Evolutionary conservation across 2,888 invertebrate species (phyloP).

Genomic region (Bedellia somnulentella): DNA sequence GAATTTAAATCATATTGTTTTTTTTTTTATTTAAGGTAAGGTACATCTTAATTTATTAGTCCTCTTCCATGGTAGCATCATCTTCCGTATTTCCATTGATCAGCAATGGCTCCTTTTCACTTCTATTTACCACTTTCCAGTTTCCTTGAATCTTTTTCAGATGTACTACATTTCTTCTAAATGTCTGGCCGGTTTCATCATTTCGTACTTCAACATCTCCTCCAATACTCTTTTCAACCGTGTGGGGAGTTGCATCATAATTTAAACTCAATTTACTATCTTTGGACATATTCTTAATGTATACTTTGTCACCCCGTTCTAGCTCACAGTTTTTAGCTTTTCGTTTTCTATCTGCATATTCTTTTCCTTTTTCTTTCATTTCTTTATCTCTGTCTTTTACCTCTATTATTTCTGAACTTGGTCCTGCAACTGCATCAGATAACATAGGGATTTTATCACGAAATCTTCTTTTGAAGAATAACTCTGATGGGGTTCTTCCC

Average conservation of each 20-base stretch:
- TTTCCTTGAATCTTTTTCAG: slow-evolving; percentile 3
- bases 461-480: slow-evolving; percentile 3
- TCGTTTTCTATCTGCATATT: slow-evolving; percentile 1
- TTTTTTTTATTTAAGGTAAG: too few relatives aligned
- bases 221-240: not conserved
- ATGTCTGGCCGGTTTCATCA: slow-evolving; percentile 2
- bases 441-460: slow-evolving; percentile 3
- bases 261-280: too few relatives aligned
- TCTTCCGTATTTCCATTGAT: too few relatives aligned
- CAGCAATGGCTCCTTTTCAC: not conserved
- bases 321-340: slow-evolving; percentile 1
- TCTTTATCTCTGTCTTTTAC: slow-evolving; percentile 1
- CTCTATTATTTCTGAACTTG: not conserved
- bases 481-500: slow-evolving; percentile 3
- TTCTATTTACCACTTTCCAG: not conserved
- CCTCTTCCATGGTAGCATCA: too few relatives aligned
- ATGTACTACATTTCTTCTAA: slow-evolving; percentile 2
- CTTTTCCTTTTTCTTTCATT: slow-evolving; percentile 1
- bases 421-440: not conserved
- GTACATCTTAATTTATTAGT: not conserved
- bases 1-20: too few relatives aligned
- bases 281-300: too few relatives aligned
- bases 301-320: slow-evolving; percentile 3
- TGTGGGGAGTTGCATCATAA: slow-evolving; percentile 2
- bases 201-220: slow-evolving; percentile 3